phyloP scores from a whole-genome alignment of 2,888 invertebrate species.

The Euspilapteryx auroguttella region DNA sequence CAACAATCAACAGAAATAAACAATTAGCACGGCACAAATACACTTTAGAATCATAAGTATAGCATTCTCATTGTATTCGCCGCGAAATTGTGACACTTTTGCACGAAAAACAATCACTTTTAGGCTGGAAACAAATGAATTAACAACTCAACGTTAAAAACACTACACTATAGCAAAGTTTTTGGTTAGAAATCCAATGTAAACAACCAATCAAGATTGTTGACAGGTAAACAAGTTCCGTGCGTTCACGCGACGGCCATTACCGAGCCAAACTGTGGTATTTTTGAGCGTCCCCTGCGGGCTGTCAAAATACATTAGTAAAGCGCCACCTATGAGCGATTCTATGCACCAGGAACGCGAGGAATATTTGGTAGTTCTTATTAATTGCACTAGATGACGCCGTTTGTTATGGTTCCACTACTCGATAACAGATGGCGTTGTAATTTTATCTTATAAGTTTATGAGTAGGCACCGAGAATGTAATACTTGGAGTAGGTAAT shows the following conservation, averaged over 20 bases:
- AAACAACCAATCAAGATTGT: constrained; percentile 39
- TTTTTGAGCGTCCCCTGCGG: background rate
- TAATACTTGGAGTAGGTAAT: too few species aligned
- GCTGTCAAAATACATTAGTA: background rate
- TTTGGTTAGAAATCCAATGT: constrained; percentile 34
- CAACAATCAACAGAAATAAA: constrained; percentile 35
- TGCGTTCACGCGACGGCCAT: constrained; percentile 53
- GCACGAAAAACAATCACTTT: constrained; percentile 22
- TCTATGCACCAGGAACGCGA: too few species aligned
- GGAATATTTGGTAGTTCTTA: too few species aligned
- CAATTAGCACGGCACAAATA: constrained; percentile 38
- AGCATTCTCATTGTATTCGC: constrained; percentile 51
- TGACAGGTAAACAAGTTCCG: constrained; percentile 18
- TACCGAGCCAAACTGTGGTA: constrained; percentile 41
- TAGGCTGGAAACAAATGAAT: constrained; percentile 19
- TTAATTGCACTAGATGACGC: too few species aligned
- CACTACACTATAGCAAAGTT: constrained; percentile 24
- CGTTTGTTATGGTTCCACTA: too few species aligned
- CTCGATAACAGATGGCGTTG: too few species aligned
- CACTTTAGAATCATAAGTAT: too few species aligned
- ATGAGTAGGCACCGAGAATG: too few species aligned
- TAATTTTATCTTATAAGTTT: too few species aligned
- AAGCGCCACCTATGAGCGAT: background rate
- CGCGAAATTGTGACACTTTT: constrained; percentile 31
- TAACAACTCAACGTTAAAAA: constrained; percentile 13